phyloP scores from a whole-genome alignment of 1,140 invertebrate genomes.

The Bombus fervidus region DNA sequence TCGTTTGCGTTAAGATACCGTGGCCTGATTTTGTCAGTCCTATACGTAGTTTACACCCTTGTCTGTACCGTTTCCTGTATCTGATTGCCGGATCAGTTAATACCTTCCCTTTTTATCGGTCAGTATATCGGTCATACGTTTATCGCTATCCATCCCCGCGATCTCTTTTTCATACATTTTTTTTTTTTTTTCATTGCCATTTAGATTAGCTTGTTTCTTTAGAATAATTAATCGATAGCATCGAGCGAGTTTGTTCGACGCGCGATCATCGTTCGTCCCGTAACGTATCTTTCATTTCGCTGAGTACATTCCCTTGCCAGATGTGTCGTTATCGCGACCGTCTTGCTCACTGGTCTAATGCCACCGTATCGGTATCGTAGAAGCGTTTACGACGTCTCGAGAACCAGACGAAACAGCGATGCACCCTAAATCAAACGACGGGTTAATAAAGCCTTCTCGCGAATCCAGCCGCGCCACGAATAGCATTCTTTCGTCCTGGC shows the following conservation, averaged over 20 bases:
- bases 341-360: background rate
- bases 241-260: background rate
- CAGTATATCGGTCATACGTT: constrained; percentile 28
- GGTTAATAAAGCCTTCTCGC: constrained; percentile 63
- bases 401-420: constrained; percentile 44
- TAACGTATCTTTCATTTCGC: background rate
- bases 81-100: constrained; percentile 36
- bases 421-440: constrained; percentile 62
- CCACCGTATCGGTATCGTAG: constrained; percentile 32
- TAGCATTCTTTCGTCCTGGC: constrained; percentile 39
- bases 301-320: background rate
- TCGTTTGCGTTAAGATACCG: constrained; percentile 55
- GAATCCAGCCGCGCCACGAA: constrained; percentile 40
- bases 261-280: background rate
- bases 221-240: background rate
- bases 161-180: constrained; percentile 2
- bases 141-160: constrained; percentile 8
- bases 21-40: constrained; percentile 46
- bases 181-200: background rate
- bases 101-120: constrained; percentile 29
- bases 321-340: constrained; percentile 27
- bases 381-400: constrained; percentile 57
- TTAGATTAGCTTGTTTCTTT: constrained; percentile 2
- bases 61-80: constrained; percentile 20
- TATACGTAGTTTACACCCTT: constrained; percentile 42